A percentile compares a stretch with the other conserved stretches of the same genome.
These are phyloP conservation scores for Sebastes flavidus DNA, from an alignment of 2,797 vertebrate species.

Conservation along the genomic window DNA sequence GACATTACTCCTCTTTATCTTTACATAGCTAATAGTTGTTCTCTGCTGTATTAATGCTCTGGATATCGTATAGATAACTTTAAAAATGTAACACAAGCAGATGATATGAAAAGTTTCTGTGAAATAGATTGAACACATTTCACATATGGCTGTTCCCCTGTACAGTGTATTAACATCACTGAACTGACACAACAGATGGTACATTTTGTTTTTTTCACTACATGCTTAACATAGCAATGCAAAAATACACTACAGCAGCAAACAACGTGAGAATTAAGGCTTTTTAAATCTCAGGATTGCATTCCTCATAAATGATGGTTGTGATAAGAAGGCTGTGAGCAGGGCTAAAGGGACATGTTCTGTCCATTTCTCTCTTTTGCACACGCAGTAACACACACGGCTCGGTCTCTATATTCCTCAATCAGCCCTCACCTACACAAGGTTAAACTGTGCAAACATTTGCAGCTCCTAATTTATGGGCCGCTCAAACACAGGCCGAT, in stretches of 20 bases:
- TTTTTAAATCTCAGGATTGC: neutral
- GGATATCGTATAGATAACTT: too few species aligned
- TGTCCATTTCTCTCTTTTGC: neutral
- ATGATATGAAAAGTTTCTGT: neutral
- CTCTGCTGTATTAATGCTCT: neutral
- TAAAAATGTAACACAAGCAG: neutral
- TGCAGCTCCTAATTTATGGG: slow-evolving; percentile 68
- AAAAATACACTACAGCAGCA: neutral
- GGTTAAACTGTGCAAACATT: slow-evolving; percentile 75
- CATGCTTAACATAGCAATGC: neutral
- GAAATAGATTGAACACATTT: neutral
- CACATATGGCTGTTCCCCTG: slow-evolving; percentile 7
- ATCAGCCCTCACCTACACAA: slow-evolving; percentile 49
- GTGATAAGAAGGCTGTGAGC: neutral
- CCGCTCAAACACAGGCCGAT: slow-evolving; percentile 61
- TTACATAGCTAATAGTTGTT: neutral
- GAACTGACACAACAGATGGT: slow-evolving; percentile 20
- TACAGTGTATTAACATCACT: neutral
- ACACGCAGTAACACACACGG: slow-evolving; percentile 6
- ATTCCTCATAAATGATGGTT: neutral
- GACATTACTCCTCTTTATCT: neutral
- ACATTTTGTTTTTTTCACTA: neutral
- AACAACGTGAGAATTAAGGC: neutral
- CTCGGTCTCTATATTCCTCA: slow-evolving; percentile 32
- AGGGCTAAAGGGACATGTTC: neutral